Evolutionary conservation across 2,113 vertebrate species (phyloP), one percentile per base, ranked within the genome.

Genomic region (Bettongia penicillata): DNA sequence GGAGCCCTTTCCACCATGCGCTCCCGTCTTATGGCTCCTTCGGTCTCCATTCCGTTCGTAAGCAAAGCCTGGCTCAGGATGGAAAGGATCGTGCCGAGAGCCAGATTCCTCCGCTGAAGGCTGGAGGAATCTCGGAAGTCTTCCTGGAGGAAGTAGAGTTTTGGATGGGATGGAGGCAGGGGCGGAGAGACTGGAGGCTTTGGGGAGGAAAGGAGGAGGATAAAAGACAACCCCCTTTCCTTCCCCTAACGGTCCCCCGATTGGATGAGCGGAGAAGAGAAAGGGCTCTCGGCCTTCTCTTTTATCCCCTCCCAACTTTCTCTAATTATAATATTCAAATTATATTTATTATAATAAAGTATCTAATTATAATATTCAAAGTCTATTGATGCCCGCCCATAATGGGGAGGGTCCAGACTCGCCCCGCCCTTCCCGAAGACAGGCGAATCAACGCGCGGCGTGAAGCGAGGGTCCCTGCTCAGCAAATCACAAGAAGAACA

Each of bases 401-500:
- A 96, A 61, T 93, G 24, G 91, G 97, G 98, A 89, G 94, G 94
- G 61, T 89, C 90, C 91, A 22, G 68, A n/a, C 3, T 14, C 31
- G 68, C 68, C 37, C 68, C 37, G 16, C 68, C 37, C 37, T n/a
- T n/a, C 6, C 68, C 14, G 37, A 16, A 22, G 68, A 77, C 16
- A 6, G 37, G 7, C 68, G 68, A 77, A 77, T 77, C 12, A 43
- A 31, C 49, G 31, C 28, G 57, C 16, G 61, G 49, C 22, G 47
- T 53, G 55, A 49, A 51, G 23, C 8, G 14, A 37, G 10, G 22
- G 49, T 19, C 96, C 97, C 31, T 92, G 53, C 19, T 12, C 25
- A 12, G 93, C 51, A 31, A 97, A 98, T 98, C 90, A 52, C 22
- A 52, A 9, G n/a, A 90, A 89, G 94, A 91, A 93, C 96, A 91